Base-by-base conservation (phyloP, 2,888 invertebrate species). In the Dryocosmus kuriphilus region DNA sequence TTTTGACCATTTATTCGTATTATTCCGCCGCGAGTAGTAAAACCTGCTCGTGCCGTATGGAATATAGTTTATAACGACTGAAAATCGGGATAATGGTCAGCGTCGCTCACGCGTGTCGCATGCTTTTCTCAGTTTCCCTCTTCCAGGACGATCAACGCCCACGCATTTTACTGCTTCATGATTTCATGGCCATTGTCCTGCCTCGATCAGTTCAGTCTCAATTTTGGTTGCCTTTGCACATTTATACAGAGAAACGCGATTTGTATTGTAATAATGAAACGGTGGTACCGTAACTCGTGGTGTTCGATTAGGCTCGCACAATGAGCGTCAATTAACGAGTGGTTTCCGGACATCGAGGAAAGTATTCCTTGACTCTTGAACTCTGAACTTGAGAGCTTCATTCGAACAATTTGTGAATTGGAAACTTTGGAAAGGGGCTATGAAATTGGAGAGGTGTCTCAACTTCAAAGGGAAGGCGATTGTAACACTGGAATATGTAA, bases 1-100 rank as follows among this genome's bases (percentile, higher is more conserved):
- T 86, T 88, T 88, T 87, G 86, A 85, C 80, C 87, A 83, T 86
- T 85, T 77, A 62, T 73, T 24, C 55, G 61, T 76, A 81, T 80
- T 81, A 78, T 80, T 78, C 77, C 67, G 60, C 27, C 51, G 73
- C 76, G 76, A 80, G 81, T 77, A 41, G 65, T 55, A 46, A 55
- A 71, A 77, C 77, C 75, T 77, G 75, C 74, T 51, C 11, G 60
- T 76, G 30, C 60, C 46, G 24, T 65, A 62, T 38, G 55, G 38
- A 67, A 76, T 27, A 55, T 73, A 79, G 75, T 82, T 80, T 80
- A 81, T 77, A 83, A 80, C 75, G 79, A 81, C 76, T 76, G 80
- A 80, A 81, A 82, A 82, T 82, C 75, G 76, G 76, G 63, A 82
- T 81, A 83, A 81, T 81, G 80, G 79, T 79, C 77, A 71, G 55